Conservation (phyloP, 2,113 vertebrate species). For the Calonectris borealis region DNA sequence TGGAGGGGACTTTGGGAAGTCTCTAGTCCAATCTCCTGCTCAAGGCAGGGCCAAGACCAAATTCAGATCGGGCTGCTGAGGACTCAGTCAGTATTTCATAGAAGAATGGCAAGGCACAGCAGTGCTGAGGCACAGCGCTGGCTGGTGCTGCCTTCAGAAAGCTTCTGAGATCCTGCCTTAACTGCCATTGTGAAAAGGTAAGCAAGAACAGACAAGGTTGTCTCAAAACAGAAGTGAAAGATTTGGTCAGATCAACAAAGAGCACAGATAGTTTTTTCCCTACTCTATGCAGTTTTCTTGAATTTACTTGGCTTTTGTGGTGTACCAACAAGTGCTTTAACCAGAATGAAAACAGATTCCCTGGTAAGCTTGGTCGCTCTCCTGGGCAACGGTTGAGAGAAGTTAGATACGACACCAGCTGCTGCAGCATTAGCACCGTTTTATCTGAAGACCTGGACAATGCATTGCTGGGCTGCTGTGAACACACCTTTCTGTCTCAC, state of each 20-base stretch:
- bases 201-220: not conserved
- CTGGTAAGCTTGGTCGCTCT: not conserved
- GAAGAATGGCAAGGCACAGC: not conserved
- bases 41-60: not conserved
- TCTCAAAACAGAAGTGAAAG: not conserved
- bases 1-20: not conserved
- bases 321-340: not conserved
- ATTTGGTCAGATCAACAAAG: not conserved
- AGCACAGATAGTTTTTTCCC: not conserved
- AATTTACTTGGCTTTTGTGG: not conserved
- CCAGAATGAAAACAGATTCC: not conserved
- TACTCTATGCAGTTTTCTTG: not conserved
- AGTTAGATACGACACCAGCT: rapidly evolving
- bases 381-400: not conserved
- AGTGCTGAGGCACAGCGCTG: not conserved
- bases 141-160: not conserved
- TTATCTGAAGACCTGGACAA: not conserved
- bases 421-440: not conserved
- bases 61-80: not conserved
- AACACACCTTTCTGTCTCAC: not conserved
- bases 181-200: not conserved
- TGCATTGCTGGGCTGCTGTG: not conserved
- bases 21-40: not conserved
- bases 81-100: not conserved
- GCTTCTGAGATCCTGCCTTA: not conserved